Evolutionary conservation across 2,797 vertebrate genomes (phyloP).

Genomic region (Cottoperca gobio): DNA sequence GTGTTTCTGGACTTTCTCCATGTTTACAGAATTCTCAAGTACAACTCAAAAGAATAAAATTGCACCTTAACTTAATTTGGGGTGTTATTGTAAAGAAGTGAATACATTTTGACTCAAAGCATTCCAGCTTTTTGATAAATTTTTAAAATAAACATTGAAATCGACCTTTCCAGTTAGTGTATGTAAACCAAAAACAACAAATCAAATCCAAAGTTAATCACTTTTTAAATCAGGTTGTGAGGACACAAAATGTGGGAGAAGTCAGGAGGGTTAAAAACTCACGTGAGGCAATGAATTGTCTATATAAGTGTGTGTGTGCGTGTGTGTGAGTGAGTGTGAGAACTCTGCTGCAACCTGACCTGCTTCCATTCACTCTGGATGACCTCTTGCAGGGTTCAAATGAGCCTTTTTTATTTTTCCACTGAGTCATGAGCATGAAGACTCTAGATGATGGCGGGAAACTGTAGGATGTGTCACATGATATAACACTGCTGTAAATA

Average conservation of each 20-base stretch:
- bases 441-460: background rate
- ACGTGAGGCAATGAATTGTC: background rate
- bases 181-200: constrained; percentile 4
- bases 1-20: constrained; percentile 32
- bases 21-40: constrained; percentile 20
- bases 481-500: background rate
- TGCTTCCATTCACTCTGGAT: constrained; percentile 17
- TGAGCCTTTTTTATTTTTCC: constrained; percentile 6
- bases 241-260: background rate
- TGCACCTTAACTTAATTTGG: constrained; percentile 24
- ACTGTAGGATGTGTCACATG: background rate
- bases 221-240: background rate
- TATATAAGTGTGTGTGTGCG: background rate
- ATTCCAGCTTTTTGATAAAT: constrained; percentile 13
- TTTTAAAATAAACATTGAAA: background rate
- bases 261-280: background rate
- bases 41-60: constrained; percentile 21
- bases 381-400: constrained; percentile 27
- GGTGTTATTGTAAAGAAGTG: constrained; percentile 1
- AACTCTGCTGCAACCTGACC: constrained; percentile 21
- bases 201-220: background rate
- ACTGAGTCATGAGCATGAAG: constrained; percentile 11
- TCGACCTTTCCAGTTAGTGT: background rate
- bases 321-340: background rate
- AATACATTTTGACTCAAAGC: constrained; percentile 31